Conservation (phyloP, 37 sponge, comb jelly and placozoan genomes). For the Ephydatia muelleri region DNA sequence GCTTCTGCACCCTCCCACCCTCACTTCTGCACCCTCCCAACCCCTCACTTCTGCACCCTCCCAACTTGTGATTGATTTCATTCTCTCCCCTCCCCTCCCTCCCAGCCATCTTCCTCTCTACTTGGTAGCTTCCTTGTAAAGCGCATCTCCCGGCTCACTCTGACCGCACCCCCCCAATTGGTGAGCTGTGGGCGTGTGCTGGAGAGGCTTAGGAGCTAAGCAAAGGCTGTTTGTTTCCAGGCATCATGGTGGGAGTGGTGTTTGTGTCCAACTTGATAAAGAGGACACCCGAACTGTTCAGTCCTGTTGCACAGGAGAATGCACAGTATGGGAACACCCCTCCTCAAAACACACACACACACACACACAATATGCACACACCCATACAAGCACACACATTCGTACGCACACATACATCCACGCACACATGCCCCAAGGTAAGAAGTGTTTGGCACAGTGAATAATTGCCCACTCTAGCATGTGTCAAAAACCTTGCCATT, state of each 20-base stretch:
- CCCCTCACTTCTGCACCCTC: not conserved
- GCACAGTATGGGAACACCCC: not conserved
- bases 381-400: no score
- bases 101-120: constrained; percentile 91
- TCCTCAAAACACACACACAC: not conserved
- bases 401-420: not conserved
- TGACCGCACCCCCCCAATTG: constrained; percentile 86
- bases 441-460: not conserved
- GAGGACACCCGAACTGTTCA: constrained; percentile 88
- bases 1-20: no score
- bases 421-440: not conserved
- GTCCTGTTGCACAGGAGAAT: constrained; percentile 78
- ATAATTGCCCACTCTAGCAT: no score
- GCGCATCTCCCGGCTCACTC: constrained; percentile 77
- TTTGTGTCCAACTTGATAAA: constrained; percentile 85
- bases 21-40: no score
- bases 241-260: constrained; percentile 68
- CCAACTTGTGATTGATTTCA: not conserved
- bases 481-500: no score
- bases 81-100: not conserved
- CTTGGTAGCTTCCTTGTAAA: constrained; percentile 93
- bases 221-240: not conserved
- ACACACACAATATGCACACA: no score
- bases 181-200: not conserved
- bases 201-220: not conserved